phyloP scores from a whole-genome alignment of 2,113 vertebrate genomes.

The Nicator chloris region DNA sequence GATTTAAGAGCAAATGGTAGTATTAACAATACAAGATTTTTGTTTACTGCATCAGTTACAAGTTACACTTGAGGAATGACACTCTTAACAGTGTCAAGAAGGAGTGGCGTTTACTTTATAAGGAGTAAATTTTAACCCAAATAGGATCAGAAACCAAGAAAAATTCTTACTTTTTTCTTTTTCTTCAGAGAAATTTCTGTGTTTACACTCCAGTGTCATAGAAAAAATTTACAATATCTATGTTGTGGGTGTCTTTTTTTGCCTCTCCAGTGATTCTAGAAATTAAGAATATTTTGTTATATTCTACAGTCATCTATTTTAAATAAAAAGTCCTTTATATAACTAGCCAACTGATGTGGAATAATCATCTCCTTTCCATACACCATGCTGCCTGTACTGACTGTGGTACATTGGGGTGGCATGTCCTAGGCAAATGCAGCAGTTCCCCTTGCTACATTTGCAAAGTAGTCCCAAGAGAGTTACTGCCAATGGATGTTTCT shows the following conservation, averaged over 20 bases:
- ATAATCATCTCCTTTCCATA: neutral
- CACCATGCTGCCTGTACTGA: rapidly evolving
- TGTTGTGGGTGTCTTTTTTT: neutral
- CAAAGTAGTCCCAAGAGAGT: neutral
- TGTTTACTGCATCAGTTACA: conserved; percentile 53
- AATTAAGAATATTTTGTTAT: neutral
- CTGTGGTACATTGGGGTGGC: neutral
- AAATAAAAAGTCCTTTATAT: neutral
- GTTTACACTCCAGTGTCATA: neutral
- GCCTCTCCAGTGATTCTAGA: neutral
- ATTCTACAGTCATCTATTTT: neutral
- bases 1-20: conserved; percentile 23
- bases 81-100: conserved; percentile 40
- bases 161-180: neutral
- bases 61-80: conserved; percentile 21
- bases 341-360: neutral
- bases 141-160: neutral
- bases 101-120: neutral
- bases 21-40: conserved; percentile 50
- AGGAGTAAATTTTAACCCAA: conserved; percentile 26
- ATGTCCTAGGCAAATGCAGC: neutral
- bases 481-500: neutral
- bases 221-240: neutral
- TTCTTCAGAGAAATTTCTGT: neutral
- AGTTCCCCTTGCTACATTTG: neutral